Base-by-base conservation (phyloP, 2,888 invertebrate species). In the Limnephilus lunatus region DNA sequence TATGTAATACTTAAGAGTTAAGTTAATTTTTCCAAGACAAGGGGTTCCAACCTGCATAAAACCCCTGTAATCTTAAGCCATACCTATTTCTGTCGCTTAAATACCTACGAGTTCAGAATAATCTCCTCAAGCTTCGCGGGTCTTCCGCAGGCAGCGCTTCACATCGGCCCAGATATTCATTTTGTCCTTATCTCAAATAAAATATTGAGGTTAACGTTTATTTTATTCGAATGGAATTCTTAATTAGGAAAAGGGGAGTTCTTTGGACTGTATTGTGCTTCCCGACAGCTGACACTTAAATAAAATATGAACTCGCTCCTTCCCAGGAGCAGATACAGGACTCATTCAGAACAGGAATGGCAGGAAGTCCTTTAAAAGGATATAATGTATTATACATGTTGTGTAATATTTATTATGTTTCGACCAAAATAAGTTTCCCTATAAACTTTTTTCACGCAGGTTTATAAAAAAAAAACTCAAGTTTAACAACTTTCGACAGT, bases 161-260 rank as follows among this genome's bases (percentile, higher is more conserved):
- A 53, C 48, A 48, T 83, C 31, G 35, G 82, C 44, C 80, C 53
- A 39, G 89, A 68, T 82, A 85, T 90, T 91, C 81, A 89, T 91
- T 91, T 80, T 48, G 81, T 89, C 85, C 91, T 91, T 91, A 91
- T 91, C 89, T 91, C 53, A 83, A 85, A 88, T 91, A 89, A 91
- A 89, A 91, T 89, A 91, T 91, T 91, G 91, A 91, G 91, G 91
- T 91, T 89, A 89, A 53, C 89, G 91, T 89, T 89, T 91, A 35
- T 88, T 82, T 81, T 35, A n/a, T 25, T 32, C 35, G 44, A 4
- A 83, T 44, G 81, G 91, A 91, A 91, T 91, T 89, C 91, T 91
- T 91, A 91, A 91, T 91, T 91, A 91, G 82, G 80, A 68, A n/a
- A 82, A 68, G 30, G 90, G 68, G 25, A 86, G 53, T 31, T 31